Base-by-base conservation (phyloP, 2,797 vertebrate species). In the Leucoraja ocellata region DNA sequence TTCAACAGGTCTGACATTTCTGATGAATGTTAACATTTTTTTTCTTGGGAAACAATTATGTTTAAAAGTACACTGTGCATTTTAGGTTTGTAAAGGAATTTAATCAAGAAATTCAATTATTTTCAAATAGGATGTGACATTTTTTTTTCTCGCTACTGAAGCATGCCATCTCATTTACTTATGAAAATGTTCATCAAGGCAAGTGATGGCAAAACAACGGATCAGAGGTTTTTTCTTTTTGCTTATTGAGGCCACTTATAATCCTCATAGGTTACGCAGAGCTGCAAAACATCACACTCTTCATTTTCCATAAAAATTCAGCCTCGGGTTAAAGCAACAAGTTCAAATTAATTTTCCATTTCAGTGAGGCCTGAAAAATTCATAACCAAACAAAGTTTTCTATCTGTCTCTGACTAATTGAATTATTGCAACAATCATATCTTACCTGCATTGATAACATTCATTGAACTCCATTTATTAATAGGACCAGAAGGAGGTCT, bases 71-170 rank as follows among this genome's bases (percentile, higher is more conserved):
- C 54, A 23, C 13, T 74, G 39, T 74, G 71, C 90, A 73, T 74
- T 91, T 74, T 74, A 71, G 88, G 23, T 91, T 11, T 36, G n/a
- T 9, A 39, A 39, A 91, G 39, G 36, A 74, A 74, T 54, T 91
- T 91, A 91, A 74, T 91, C 71, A 91, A 91, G 68, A 73, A 73
- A 91, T 74, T 91, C 9, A 74, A 91, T 74, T 91, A 54, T 91
- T 91, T 91, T 74, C 23, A 91, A 74, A 73, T 23, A 36, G 73
- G 23, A 46, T 54, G 39, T 46, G 68, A 54, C 88, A 91, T 28
- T 28, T 13, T 91, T 65, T 46, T 28, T 32, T 32, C 32, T 91
- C 54, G 68, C 36, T 46, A 14, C 6, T 71, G 90, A 46, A 74
- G 21, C 36, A 39, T 11, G 10, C 39, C 68, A 54, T 91, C 71